A percentile compares a stretch with the other conserved stretches of the same genome.
phyloP scores from a whole-genome alignment of 2,113 vertebrate species.

The Rostratula benghalensis region DNA sequence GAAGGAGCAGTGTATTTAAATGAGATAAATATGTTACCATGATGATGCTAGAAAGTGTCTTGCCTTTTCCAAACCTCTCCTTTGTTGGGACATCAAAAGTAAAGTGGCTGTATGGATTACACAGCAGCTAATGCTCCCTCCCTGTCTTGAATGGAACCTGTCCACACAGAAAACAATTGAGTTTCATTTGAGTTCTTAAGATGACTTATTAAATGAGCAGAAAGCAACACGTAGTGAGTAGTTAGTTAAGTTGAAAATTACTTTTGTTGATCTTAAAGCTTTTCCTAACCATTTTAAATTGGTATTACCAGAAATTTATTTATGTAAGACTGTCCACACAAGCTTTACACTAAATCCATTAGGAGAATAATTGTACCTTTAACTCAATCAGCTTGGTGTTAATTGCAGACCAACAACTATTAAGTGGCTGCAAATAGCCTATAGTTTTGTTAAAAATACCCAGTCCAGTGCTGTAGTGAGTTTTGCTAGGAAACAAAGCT shows the following conservation, averaged over 20 bases:
- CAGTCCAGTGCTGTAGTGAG: neutral
- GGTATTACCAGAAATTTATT: neutral
- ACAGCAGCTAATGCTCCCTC: neutral
- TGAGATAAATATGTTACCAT: neutral
- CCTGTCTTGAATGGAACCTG: neutral
- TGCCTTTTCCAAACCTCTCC: neutral
- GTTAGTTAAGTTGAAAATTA: neutral
- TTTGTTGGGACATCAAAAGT: neutral
- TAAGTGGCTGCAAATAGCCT: conserved; percentile 50
- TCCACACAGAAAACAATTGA: neutral
- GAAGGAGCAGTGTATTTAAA: neutral
- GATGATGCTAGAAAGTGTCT: neutral
- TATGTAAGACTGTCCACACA: neutral
- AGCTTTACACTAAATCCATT: conserved; percentile 25
- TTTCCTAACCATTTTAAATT: neutral
- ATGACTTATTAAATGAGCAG: neutral
- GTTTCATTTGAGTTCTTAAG: neutral
- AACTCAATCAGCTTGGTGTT: neutral
- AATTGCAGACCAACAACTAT: conserved; percentile 5
- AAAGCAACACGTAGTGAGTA: neutral
- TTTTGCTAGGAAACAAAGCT: neutral
- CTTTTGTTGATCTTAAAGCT: neutral
- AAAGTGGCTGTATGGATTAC: neutral
- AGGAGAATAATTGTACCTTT: neutral
- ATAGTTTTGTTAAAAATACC: neutral